Conservation (phyloP, 2,113 vertebrate genomes). For the Parotia lawesii region DNA sequence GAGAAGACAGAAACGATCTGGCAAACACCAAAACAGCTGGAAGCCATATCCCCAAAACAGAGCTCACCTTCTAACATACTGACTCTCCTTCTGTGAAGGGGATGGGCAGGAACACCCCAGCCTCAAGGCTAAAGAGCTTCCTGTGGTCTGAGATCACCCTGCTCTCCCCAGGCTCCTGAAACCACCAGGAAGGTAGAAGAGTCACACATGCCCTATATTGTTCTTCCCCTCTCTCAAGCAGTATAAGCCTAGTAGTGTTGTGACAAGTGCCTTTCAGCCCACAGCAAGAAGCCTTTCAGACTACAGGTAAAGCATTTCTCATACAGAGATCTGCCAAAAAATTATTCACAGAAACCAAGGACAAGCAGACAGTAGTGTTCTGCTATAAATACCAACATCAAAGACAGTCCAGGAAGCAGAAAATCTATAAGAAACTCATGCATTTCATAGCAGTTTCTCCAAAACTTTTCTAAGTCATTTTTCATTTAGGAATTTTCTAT, state of each 20-base stretch:
- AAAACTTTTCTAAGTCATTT: not conserved
- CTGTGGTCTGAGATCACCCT: not conserved
- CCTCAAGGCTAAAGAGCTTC: not conserved
- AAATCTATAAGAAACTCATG: not conserved
- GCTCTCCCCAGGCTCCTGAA: not conserved
- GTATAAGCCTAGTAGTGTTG: not conserved
- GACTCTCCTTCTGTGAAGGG: not conserved
- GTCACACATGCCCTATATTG: accelerated
- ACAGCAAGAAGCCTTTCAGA: not conserved
- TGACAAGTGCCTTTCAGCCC: not conserved
- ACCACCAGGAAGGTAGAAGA: not conserved
- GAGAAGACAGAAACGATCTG: not conserved
- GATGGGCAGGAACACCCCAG: not conserved
- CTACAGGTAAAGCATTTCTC: not conserved
- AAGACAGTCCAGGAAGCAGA: not conserved
- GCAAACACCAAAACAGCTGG: not conserved
- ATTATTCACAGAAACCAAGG: not conserved
- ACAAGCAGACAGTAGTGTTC: not conserved
- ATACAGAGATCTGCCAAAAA: not conserved
- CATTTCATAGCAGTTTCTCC: not conserved
- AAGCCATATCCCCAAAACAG: not conserved
- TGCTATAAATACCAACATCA: not conserved
- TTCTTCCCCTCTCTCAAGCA: not conserved
- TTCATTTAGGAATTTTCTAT: not conserved
- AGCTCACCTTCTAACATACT: not conserved